A percentile compares a stretch with the other conserved stretches of the same genome.
These are phyloP conservation scores for Pedicia rivosa DNA, from an alignment of 2,888 invertebrate genomes.

Conservation along the genomic window DNA sequence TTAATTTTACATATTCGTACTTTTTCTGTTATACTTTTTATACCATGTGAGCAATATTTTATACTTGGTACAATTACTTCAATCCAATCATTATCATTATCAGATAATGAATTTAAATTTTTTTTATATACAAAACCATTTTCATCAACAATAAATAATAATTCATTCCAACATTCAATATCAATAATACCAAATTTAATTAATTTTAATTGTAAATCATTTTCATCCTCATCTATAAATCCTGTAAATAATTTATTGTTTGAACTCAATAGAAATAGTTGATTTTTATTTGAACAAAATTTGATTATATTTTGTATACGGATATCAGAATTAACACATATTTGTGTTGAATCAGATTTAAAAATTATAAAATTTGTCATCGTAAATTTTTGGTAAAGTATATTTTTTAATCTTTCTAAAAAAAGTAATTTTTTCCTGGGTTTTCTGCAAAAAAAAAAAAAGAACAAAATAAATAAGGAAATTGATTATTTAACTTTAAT, in stretches of 20 bases:
- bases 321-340: slow-evolving; percentile 2
- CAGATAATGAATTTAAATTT: slow-evolving; percentile 1
- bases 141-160: slow-evolving; percentile 12
- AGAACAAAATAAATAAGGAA: too few species aligned
- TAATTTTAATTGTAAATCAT: slow-evolving; percentile 7
- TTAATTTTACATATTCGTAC: slow-evolving; percentile 16
- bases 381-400: too few species aligned
- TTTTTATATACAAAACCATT: slow-evolving; percentile 11
- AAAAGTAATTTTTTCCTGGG: too few species aligned
- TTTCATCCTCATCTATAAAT: slow-evolving; percentile 6
- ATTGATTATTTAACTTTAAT: too few species aligned
- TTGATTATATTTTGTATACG: slow-evolving; percentile 1
- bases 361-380: slow-evolving; percentile 6
- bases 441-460: too few species aligned
- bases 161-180: slow-evolving; percentile 11
- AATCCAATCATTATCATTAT: slow-evolving; percentile 5
- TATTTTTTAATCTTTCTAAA: too few species aligned
- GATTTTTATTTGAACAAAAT: slow-evolving; percentile 10
- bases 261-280: slow-evolving; percentile 10
- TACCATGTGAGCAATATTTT: slow-evolving; percentile 1
- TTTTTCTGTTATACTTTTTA: slow-evolving; percentile 3
- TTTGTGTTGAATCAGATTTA: slow-evolving; percentile 1
- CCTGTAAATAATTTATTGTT: slow-evolving; percentile 10
- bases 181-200: slow-evolving; percentile 10
- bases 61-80: slow-evolving; percentile 8